Evolutionary conservation across 64 coral and sea anemone species (phyloP), one percentile per base, ranked within the genome.

Genomic region (Orbicella faveolata): DNA sequence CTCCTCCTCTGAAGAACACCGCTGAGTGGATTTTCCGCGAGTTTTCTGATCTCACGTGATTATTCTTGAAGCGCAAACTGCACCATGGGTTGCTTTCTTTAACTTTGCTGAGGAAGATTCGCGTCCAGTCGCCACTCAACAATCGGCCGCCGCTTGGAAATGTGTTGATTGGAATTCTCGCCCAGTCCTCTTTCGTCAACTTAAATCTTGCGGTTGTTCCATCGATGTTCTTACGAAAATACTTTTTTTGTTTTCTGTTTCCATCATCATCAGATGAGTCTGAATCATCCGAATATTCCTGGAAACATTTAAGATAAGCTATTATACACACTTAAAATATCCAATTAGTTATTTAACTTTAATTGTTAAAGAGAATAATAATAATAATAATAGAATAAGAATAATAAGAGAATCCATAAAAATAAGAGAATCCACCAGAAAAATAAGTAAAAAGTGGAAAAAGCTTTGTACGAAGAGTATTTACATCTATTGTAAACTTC

Each of bases 81-180:
- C 82, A 85, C 82, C 82, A 85, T 72, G 82, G 82, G 65, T 85
- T 85, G 82, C 82, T 85, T 72, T 85, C 82, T 72, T 85, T 85
- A 0, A 85, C 82, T 85, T 85, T 85, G 63, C 37, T 67, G 23
- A 85, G 82, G 13, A 85, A 85, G 63, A 85, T 85, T 73, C 82
- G 63, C 14, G 82, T 85, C 82, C 82, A 85, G 82, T 85, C 82
- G 1, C 82, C 82, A 85, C 82, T 85, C 37, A 85, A 44, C 82
- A 85, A 53, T 52, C 82, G 82, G 82, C 82, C 82, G 52, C 82
- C 82, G 64, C 82, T 85, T 7, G 82, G 82, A 41, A 85, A 85
- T 30, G 82, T 85, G 35, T 85, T 85, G 34, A 85, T 85, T 14
- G 82, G 82, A 53, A 85, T 85, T 53, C 82, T 85, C 21, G 67